phyloP scores from a whole-genome alignment of 2,888 invertebrate genomes.

The Drosophila nigricruria region DNA sequence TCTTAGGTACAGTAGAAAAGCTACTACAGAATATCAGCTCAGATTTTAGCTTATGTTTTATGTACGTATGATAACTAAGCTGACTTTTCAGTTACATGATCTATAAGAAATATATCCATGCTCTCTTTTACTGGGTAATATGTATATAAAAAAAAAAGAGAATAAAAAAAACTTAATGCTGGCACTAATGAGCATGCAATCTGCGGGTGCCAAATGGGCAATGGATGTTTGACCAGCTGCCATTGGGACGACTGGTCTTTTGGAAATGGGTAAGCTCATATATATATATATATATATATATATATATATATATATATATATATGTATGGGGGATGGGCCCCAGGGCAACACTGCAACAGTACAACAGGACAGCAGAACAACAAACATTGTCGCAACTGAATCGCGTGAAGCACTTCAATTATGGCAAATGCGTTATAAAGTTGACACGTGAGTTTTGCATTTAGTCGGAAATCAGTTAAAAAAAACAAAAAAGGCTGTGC shows the following conservation, averaged over 20 bases:
- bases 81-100: neutral
- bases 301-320: neutral
- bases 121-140: slow-evolving; percentile 3
- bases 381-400: slow-evolving; percentile 29
- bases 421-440: slow-evolving; percentile 49
- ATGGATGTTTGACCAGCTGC: slow-evolving; percentile 71
- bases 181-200: slow-evolving; percentile 53
- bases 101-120: neutral
- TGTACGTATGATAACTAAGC: too few species aligned
- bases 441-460: slow-evolving; percentile 69
- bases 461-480: slow-evolving; percentile 37
- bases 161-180: slow-evolving; percentile 27
- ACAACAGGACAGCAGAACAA: neutral
- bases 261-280: slow-evolving; percentile 3
- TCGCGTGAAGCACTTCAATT: slow-evolving; percentile 73
- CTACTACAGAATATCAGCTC: too few species aligned
- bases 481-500: slow-evolving; percentile 17
- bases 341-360: neutral
- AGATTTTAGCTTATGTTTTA: too few species aligned
- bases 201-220: slow-evolving; percentile 57
- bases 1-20: too few species aligned
- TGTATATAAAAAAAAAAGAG: slow-evolving; percentile 23
- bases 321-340: neutral
- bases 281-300: neutral
- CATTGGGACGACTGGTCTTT: slow-evolving; percentile 44